Evolutionary conservation across 2,888 invertebrate genomes (phyloP), one percentile per base, ranked within the genome.

Genomic region (Stenurella melanura): DNA sequence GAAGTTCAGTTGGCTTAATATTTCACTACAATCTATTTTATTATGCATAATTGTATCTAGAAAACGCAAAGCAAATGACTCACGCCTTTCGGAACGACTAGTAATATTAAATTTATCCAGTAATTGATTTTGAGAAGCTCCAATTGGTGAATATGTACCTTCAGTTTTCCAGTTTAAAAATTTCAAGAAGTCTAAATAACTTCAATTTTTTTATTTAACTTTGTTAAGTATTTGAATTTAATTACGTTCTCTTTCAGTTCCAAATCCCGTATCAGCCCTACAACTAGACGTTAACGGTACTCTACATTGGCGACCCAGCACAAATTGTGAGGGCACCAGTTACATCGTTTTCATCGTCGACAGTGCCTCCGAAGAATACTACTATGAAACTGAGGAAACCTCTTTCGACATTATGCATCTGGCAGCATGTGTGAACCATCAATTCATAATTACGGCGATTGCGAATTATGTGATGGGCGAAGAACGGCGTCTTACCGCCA

Each of bases 371-470:
- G 50, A 50, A 12, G 4, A n/a, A n/a, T 50, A 50, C n/a, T 50
- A 50, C 15, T 50, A 50, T 7, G 50, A 50, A 50, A 50, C 50
- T n/a, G n/a, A 50, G 2, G n/a, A n/a, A 6, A 50, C 50, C 15
- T 4, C 12, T n/a, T 50, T 50, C 7, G 50, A 50, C 50, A 50
- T 50, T 15, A 50, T 5, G n/a, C 50, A 50, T 50, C 50, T 50
- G n/a, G 15, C 50, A 7, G 50, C 50, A 15, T 50, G 50, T n/a
- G 50, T 50, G 50, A n/a, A 50, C 50, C 50, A 50, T 15, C 50
- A 50, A 15, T 50, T 50, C n/a, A n/a, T n/a, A 50, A n/a, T 50
- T n/a, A n/a, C n/a, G n/a, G 50, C 50, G n/a, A 50, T 50, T 50
- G 50, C 50, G 4, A n/a, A 50, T 6, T 50, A 50, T 12, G n/a